A percentile compares a stretch with the other conserved stretches of the same genome.
Evolutionary conservation across 2,888 invertebrate genomes (phyloP).

Genomic region (Xestia c-nigrum): DNA sequence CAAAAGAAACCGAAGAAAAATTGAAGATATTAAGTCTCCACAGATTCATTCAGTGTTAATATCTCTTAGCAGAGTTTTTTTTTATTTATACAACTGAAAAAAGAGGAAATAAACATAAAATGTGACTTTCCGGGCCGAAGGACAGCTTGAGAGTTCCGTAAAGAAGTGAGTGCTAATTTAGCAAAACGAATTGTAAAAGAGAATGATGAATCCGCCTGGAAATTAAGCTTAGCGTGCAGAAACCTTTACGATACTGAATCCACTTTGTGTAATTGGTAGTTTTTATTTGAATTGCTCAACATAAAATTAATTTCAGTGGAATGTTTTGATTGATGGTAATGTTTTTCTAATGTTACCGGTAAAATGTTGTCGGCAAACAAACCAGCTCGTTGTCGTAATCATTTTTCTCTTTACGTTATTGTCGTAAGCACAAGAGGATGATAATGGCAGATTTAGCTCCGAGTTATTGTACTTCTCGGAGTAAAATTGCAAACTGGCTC

Average conservation of each 20-base stretch:
- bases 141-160: slow-evolving; percentile 66
- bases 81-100: slow-evolving; percentile 66
- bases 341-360: slow-evolving; percentile 39
- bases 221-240: slow-evolving; percentile 60
- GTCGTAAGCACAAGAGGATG: slow-evolving; percentile 36
- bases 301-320: slow-evolving; percentile 45
- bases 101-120: slow-evolving; percentile 72
- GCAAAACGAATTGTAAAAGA: slow-evolving; percentile 73
- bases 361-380: slow-evolving; percentile 37
- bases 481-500: slow-evolving; percentile 57
- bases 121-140: slow-evolving; percentile 66
- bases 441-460: slow-evolving; percentile 61
- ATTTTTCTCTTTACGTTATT: slow-evolving; percentile 45
- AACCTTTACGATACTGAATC: slow-evolving; percentile 57
- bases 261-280: slow-evolving; percentile 59
- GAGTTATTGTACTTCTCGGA: slow-evolving; percentile 50
- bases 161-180: slow-evolving; percentile 78
- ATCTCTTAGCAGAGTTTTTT: slow-evolving; percentile 62
- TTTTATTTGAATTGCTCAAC: slow-evolving; percentile 44
- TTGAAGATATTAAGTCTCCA: slow-evolving; percentile 63
- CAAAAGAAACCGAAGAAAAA: slow-evolving; percentile 62
- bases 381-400: slow-evolving; percentile 43
- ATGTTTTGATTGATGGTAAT: slow-evolving; percentile 52
- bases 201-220: slow-evolving; percentile 66
- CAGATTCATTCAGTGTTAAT: slow-evolving; percentile 68